A percentile compares a stretch with the other conserved stretches of the same genome.
These are phyloP conservation scores for Nycteola revayana DNA, from an alignment of 2,888 invertebrate genomes.

Conservation along the genomic window DNA sequence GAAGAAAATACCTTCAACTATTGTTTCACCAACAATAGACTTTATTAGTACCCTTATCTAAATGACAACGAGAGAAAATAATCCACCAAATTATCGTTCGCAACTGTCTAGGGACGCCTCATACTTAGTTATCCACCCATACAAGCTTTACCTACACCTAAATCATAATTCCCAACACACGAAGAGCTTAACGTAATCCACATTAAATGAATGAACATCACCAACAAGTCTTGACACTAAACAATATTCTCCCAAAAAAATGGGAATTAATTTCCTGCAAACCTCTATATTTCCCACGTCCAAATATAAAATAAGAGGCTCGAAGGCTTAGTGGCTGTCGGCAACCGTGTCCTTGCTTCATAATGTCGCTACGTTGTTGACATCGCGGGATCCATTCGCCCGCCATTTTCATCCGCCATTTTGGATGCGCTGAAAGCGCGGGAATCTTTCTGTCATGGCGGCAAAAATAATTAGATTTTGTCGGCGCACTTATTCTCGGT, in stretches of 20 bases:
- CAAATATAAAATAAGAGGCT: constrained; percentile 60
- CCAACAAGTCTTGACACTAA: constrained; percentile 42
- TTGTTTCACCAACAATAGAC: too few species aligned
- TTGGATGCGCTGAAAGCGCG: constrained; percentile 63
- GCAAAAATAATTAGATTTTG: constrained; percentile 77
- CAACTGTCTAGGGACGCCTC: not conserved
- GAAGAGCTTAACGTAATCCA: constrained; percentile 33
- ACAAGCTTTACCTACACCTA: constrained; percentile 8
- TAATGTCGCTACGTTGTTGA: constrained; percentile 69
- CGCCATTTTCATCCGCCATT: constrained; percentile 50
- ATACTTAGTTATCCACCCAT: constrained; percentile 4
- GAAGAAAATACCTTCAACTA: too few species aligned
- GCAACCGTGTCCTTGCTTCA: constrained; percentile 63
- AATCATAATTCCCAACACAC: constrained; percentile 23
- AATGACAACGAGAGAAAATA: not conserved
- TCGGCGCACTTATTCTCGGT: constrained; percentile 62
- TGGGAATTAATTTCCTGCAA: constrained; percentile 51
- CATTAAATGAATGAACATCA: constrained; percentile 34
- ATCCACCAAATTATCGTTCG: constrained; percentile 7
- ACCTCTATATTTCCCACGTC: constrained; percentile 55
- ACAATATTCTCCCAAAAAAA: constrained; percentile 44
- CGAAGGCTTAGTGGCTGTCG: constrained; percentile 70
- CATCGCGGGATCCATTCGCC: constrained; percentile 55
- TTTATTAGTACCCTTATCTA: too few species aligned
- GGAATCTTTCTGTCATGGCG: constrained; percentile 71